phyloP scores from a whole-genome alignment of 2,888 invertebrate genomes.

The Rhamnusium bicolor region DNA sequence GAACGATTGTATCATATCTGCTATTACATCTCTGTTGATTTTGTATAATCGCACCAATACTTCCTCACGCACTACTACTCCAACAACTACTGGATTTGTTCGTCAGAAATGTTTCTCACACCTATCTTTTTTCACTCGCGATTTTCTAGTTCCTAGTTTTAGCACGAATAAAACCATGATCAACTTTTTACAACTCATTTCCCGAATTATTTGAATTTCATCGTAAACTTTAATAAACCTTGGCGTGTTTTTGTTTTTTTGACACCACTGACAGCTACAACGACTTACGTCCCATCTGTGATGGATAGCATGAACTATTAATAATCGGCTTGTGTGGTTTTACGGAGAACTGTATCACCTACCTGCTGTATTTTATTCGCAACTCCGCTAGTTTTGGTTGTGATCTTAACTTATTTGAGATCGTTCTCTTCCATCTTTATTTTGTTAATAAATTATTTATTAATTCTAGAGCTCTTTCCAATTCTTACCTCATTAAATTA shows the following conservation, averaged over 20 bases:
- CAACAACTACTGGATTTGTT: not conserved
- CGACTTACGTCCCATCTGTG: not conserved
- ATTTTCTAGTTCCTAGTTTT: not conserved
- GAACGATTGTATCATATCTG: not conserved
- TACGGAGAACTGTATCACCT: not conserved
- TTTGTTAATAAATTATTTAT: no score
- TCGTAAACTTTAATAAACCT: not conserved
- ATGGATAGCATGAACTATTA: not conserved
- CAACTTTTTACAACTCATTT: not conserved
- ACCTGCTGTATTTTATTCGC: not conserved
- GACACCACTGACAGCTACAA: not conserved
- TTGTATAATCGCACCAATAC: not conserved
- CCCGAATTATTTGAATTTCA: not conserved
- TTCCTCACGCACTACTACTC: not conserved
- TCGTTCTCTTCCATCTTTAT: no score
- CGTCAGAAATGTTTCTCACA: not conserved
- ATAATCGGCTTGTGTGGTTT: not conserved
- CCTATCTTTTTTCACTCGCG: not conserved
- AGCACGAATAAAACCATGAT: not conserved
- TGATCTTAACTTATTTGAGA: no score
- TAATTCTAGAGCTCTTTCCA: no score
- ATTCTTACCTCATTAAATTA: no score
- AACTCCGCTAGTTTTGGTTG: no score
- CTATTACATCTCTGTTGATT: not conserved
- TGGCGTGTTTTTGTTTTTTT: not conserved